A percentile compares a stretch with the other conserved stretches of the same genome.
These are phyloP conservation scores for Holotrichia oblita DNA, from an alignment of 1,140 invertebrate genomes.

Conservation along the genomic window DNA sequence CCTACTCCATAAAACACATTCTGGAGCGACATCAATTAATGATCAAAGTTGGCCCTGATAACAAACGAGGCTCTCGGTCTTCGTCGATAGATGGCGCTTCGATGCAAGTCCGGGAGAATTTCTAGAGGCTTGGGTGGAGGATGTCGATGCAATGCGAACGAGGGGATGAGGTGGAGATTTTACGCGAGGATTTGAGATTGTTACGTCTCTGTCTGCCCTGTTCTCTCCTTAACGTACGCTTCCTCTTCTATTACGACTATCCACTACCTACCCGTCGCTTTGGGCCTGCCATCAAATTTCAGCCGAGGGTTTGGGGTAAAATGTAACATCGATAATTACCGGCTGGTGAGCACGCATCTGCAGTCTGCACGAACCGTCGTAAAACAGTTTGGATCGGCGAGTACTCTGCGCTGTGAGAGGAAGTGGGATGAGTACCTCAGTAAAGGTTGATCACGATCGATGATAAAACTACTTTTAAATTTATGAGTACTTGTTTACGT, in stretches of 20 bases:
- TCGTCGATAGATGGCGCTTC: conserved; percentile 13
- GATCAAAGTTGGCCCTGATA: conserved; percentile 48
- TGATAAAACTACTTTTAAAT: no score
- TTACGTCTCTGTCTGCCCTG: background rate
- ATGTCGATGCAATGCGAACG: background rate
- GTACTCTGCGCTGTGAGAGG: no score
- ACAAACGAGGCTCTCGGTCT: conserved; percentile 39
- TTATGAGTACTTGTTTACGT: no score
- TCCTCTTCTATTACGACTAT: background rate
- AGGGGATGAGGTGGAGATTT: conserved; percentile 6
- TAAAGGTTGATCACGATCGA: no score
- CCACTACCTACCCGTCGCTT: background rate
- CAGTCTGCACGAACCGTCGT: conserved; percentile 43
- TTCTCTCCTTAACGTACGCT: background rate
- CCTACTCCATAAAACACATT: conserved; percentile 49
- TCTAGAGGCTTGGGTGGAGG: no score
- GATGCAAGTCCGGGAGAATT: background rate
- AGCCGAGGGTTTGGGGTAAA: conserved; percentile 23
- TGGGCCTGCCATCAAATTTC: background rate
- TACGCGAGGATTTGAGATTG: conserved; percentile 11
- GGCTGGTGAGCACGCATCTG: conserved; percentile 40
- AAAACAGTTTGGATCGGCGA: background rate
- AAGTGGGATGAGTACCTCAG: no score
- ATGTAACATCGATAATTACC: conserved; percentile 48
- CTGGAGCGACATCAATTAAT: conserved; percentile 49